Conservation (phyloP, 2,888 invertebrate species). For the Pachydiplax longipennis region DNA sequence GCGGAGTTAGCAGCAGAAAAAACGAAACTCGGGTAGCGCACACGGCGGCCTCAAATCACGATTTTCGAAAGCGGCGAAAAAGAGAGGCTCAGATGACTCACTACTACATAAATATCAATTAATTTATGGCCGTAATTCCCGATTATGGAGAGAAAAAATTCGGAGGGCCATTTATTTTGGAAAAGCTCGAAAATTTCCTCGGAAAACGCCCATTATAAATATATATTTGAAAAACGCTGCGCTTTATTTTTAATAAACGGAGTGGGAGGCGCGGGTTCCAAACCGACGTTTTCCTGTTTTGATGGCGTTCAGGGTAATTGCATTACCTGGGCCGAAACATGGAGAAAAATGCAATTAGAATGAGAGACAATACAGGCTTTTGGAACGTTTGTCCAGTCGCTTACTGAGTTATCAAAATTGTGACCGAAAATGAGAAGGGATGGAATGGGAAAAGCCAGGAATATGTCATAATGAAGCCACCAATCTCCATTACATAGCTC, state of each 20-base stretch:
- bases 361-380: background rate
- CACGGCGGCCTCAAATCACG: background rate
- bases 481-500: too few relatives aligned
- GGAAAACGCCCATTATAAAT: background rate
- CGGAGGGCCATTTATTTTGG: background rate
- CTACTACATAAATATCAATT: background rate
- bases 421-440: background rate
- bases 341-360: background rate
- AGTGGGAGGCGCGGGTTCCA: background rate
- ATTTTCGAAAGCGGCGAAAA: background rate
- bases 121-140: background rate
- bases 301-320: background rate
- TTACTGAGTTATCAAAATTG: background rate
- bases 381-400: background rate
- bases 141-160: background rate
- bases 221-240: background rate
- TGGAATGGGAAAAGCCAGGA: background rate
- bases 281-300: background rate
- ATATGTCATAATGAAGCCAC: too few relatives aligned
- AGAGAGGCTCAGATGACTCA: background rate
- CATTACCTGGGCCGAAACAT: background rate
- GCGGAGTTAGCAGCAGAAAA: background rate
- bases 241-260: background rate
- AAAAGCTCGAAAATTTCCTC: background rate
- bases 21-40: background rate